Evolutionary conservation across 2,113 vertebrate species (phyloP).

Genomic region (Erythrolamprus reginae): DNA sequence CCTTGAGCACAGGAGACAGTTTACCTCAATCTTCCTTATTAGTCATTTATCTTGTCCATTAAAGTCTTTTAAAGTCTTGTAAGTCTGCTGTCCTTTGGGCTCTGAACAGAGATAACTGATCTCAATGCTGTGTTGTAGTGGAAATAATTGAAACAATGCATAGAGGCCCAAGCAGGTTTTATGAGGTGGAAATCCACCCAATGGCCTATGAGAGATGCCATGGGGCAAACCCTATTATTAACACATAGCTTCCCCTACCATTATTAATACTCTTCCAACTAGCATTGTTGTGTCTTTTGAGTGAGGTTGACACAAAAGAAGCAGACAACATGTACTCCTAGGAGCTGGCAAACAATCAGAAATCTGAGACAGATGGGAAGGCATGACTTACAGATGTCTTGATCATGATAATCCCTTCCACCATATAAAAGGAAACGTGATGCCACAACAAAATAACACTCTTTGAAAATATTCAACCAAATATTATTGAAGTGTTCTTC

Average conservation of each 20-base stretch:
- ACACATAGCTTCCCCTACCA: not conserved
- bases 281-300: not conserved
- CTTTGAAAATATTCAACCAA: not conserved
- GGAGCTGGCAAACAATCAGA: not conserved
- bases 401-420: not conserved
- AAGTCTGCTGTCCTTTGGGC: not conserved
- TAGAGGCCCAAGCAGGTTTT: not conserved
- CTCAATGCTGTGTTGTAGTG: not conserved
- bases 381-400: not conserved
- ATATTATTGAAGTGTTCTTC: not conserved
- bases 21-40: not conserved
- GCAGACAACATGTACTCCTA: not conserved
- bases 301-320: not conserved
- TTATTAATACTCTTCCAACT: not conserved
- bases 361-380: not conserved
- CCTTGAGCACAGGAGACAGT: not conserved
- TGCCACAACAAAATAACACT: not conserved
- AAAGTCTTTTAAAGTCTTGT: not conserved
- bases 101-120: not conserved
- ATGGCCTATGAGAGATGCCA: not conserved
- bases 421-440: not conserved
- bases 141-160: not conserved
- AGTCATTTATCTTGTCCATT: not conserved
- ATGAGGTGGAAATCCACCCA: not conserved
- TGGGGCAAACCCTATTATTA: not conserved